Conservation (phyloP, 2,113 vertebrate genomes). For the Crotalus viridis region DNA sequence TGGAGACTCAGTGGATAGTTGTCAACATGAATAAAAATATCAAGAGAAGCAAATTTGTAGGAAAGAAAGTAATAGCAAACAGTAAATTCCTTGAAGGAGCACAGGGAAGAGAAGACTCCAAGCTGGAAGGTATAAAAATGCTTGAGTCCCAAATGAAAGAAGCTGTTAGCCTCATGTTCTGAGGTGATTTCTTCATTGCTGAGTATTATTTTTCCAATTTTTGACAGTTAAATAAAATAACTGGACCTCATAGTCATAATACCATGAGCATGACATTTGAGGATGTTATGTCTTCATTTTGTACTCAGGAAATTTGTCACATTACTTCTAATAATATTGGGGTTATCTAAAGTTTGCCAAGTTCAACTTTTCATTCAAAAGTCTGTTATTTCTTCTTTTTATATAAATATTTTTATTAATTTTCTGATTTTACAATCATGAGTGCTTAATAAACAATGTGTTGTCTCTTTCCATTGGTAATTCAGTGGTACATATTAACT, state of each 20-base stretch:
- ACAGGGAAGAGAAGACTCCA: conserved; percentile 54
- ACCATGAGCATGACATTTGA: conserved; percentile 64
- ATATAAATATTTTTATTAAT: too few species aligned
- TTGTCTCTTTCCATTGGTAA: too few species aligned
- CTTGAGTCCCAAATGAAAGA: conserved; percentile 62
- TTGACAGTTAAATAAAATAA: conserved; percentile 73
- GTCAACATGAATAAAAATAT: conserved; percentile 61
- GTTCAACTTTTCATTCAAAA: neutral
- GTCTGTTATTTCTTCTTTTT: neutral
- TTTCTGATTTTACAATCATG: too few species aligned
- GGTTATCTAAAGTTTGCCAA: conserved; percentile 36
- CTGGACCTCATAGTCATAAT: conserved; percentile 64
- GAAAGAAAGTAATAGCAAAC: conserved; percentile 53
- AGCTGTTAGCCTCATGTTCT: conserved; percentile 59
- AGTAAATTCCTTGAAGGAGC: conserved; percentile 68
- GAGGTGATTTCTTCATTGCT: conserved; percentile 46
- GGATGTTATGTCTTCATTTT: conserved; percentile 62
- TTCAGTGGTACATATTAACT: too few species aligned
- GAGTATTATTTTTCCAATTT: conserved; percentile 68
- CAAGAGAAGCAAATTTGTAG: conserved; percentile 46
- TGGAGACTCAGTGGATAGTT: conserved; percentile 62
- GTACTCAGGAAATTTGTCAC: conserved; percentile 62
- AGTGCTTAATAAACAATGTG: too few species aligned
- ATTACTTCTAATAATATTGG: conserved; percentile 52
- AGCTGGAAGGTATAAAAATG: conserved; percentile 65